Evolutionary conservation across 2,797 vertebrate genomes (phyloP), one percentile per base, ranked within the genome.

Genomic region (Melanotaenia pygmaea): DNA sequence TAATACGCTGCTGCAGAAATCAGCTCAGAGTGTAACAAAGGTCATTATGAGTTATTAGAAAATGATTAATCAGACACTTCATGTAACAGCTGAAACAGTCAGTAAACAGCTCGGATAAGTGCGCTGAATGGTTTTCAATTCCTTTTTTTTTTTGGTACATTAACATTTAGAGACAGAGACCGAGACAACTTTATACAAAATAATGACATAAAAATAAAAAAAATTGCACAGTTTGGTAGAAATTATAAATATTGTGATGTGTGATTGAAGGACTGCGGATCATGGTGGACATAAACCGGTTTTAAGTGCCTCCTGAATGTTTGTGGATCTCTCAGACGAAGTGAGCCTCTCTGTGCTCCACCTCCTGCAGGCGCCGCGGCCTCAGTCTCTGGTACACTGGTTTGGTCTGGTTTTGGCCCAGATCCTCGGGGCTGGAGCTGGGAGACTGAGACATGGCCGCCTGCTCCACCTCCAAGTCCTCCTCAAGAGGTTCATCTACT

Each of bases 311-410:
- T 93, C 83, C 74, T 74, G 82, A 14, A 16, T 14, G 40, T 38
- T 5, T 4, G 40, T 16, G 40, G 13, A 4, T 14, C 16, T 16
- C 61, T 95, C 94, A 99, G 77, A 99, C 98, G 89, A 99, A 99
- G 82, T 99, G 97, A 72, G 97, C 97, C 86, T 98, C 95, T 84
- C 97, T 94, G 76, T 96, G 96, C 86, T 99, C 97, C 1, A 97
- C 94, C 84, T 98, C 97, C 64, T 96, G 97, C 76, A 99, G 94
- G 58, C 95, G 95, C 75, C 97, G 95, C 72, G 97, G 94, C 84
- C 96, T 88, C 7, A 97, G 95, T 94, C 97, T 97, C 89, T 96
- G 97, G 87, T 96, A 99, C 0, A 96, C 22, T 0, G 96, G 95
- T 82, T 95, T 97, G 83, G 86, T 60, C 59, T 96, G 96, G 72